Evolutionary conservation across 2,113 vertebrate species (phyloP).

Genomic region (Poeciliopsis retropinna): DNA sequence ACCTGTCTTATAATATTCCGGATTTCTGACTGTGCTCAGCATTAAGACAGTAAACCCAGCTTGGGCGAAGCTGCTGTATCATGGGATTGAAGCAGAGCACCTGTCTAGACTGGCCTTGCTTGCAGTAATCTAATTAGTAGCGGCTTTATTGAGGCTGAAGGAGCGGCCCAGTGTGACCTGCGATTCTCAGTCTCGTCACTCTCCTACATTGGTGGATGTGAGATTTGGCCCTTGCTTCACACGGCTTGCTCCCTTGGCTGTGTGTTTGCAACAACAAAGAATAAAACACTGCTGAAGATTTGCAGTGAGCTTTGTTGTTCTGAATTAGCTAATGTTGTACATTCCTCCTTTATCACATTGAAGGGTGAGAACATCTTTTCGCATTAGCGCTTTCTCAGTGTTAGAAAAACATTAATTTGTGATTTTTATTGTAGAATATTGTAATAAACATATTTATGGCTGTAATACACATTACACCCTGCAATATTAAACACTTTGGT

Average conservation of each 20-base stretch:
- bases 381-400: background rate
- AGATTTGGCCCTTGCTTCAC: constrained; percentile 57
- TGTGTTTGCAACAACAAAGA: constrained; percentile 16
- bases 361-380: background rate
- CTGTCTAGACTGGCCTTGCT: constrained; percentile 71
- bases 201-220: constrained; percentile 51
- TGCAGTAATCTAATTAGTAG: constrained; percentile 72
- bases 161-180: constrained; percentile 42
- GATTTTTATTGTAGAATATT: background rate
- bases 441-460: background rate
- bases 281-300: constrained; percentile 13
- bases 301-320: constrained; percentile 4
- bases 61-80: constrained; percentile 38
- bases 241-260: constrained; percentile 18
- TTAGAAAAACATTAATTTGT: background rate
- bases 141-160: constrained; percentile 60
- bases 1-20: background rate
- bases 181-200: constrained; percentile 22
- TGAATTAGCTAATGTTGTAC: background rate
- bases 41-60: constrained; percentile 19
- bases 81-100: constrained; percentile 56
- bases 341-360: background rate
- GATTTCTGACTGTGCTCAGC: constrained; percentile 23
- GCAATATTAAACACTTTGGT: background rate
- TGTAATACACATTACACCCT: too few species aligned